phyloP scores from a whole-genome alignment of 2,113 vertebrate species.

The Callionymus lyra region DNA sequence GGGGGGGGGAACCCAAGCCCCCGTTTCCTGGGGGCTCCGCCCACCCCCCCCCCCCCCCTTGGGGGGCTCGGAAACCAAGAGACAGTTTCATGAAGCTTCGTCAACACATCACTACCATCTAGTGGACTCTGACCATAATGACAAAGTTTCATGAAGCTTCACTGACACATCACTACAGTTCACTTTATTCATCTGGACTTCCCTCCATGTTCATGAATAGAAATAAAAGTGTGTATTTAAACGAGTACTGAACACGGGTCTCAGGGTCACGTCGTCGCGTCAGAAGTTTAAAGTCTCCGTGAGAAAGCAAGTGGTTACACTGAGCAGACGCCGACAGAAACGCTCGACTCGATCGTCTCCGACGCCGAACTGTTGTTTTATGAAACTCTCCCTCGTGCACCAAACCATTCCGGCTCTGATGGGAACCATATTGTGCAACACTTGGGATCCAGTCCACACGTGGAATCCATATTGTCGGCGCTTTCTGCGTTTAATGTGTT shows the following conservation, averaged over 20 bases:
- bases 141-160: no score
- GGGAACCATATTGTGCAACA: slow-evolving; percentile 17
- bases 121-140: no score
- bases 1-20: no score
- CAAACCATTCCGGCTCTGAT: slow-evolving; percentile 13
- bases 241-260: slow-evolving; percentile 35
- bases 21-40: no score
- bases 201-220: slow-evolving; percentile 9
- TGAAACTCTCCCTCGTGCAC: slow-evolving; percentile 6
- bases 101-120: no score
- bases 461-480: slow-evolving; percentile 21
- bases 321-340: slow-evolving; percentile 36
- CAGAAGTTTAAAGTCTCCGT: slow-evolving; percentile 26
- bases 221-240: slow-evolving; percentile 27
- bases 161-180: no score
- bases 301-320: slow-evolving; percentile 27
- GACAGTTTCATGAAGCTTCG: no score
- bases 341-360: slow-evolving; percentile 17
- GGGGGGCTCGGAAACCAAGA: no score
- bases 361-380: slow-evolving; percentile 5
- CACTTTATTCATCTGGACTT: background rate
- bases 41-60: no score
- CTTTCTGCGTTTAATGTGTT: no score
- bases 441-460: slow-evolving; percentile 10
- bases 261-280: slow-evolving; percentile 38